Percentiles rank a stretch among this genome's conserved stretches.
phyloP scores from a whole-genome alignment of 30 jellyfish, hydroid and myxozoan species.

The Haliclystus octoradiatus region DNA sequence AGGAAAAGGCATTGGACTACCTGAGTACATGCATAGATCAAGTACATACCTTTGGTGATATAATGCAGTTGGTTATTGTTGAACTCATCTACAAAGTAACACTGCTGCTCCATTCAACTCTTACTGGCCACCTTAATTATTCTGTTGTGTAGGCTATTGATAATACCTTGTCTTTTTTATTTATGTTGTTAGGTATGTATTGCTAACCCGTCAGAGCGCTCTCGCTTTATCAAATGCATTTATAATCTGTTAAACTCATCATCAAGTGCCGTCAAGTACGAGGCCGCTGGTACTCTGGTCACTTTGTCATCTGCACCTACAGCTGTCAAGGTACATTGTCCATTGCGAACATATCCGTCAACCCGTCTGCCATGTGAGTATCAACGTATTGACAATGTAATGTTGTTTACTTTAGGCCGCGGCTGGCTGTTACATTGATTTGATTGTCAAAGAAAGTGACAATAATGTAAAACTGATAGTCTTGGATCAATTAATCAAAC shows the following conservation, averaged over 20 bases:
- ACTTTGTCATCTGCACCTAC: slow-evolving; percentile 99
- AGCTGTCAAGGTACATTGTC: slow-evolving; percentile 93
- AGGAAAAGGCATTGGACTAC: slow-evolving; percentile 95
- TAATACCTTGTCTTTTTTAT: neutral
- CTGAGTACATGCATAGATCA: slow-evolving; percentile 97
- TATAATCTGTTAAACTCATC: slow-evolving; percentile 89
- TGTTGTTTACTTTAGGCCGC: slow-evolving; percentile 94
- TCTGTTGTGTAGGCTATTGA: neutral
- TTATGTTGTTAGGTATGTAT: slow-evolving; percentile 61
- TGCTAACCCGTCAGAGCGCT: slow-evolving; percentile 96
- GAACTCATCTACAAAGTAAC: slow-evolving; percentile 94
- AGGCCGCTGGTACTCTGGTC: slow-evolving; percentile 99
- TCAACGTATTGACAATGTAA: too few relatives aligned
- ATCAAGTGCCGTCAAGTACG: slow-evolving; percentile 95
- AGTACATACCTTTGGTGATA: slow-evolving; percentile 90
- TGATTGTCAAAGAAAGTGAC: slow-evolving; percentile 96
- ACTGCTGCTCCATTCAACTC: neutral
- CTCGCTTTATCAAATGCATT: slow-evolving; percentile 92
- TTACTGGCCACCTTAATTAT: neutral
- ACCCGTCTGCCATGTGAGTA: too few relatives aligned
- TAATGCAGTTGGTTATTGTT: slow-evolving; percentile 92
- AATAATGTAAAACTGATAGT: slow-evolving; percentile 94
- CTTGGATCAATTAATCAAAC: slow-evolving; percentile 79
- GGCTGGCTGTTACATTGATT: slow-evolving; percentile 90
- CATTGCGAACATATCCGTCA: too few relatives aligned